These are phyloP conservation scores for Microctonus brassicae DNA, from an alignment of 2,888 invertebrate genomes.

Conservation along the genomic window DNA sequence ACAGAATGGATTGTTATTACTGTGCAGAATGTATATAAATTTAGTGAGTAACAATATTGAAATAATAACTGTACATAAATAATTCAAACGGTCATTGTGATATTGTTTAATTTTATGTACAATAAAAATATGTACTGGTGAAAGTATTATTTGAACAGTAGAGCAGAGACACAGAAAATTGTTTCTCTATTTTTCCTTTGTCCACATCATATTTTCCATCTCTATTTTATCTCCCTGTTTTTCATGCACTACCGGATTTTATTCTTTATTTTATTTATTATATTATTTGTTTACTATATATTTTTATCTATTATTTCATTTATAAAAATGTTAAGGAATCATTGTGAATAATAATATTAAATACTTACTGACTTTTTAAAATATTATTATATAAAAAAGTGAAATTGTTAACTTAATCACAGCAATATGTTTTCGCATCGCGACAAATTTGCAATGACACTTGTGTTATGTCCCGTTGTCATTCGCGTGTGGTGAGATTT, in stretches of 20 bases:
- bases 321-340: not conserved
- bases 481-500: not conserved
- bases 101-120: constrained; percentile 6
- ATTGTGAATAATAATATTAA: not conserved
- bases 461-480: constrained; percentile 17
- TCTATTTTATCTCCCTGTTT: not conserved
- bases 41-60: too few relatives aligned
- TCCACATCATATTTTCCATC: not conserved
- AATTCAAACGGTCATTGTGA: constrained; percentile 7
- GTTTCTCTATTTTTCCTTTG: not conserved
- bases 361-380: not conserved
- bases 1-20: too few relatives aligned
- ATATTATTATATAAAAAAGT: constrained; percentile 2
- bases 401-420: constrained; percentile 16
- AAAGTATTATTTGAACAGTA: constrained; percentile 14
- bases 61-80: constrained; percentile 9
- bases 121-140: constrained; percentile 12
- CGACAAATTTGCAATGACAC: constrained; percentile 23
- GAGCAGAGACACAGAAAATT: not conserved
- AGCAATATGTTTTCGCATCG: constrained; percentile 21
- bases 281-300: not conserved
- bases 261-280: not conserved
- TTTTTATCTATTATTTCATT: too few relatives aligned
- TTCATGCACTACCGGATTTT: not conserved
- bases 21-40: too few relatives aligned